These are phyloP conservation scores for Dichetophora obliterata DNA, from an alignment of 2,888 invertebrate genomes.

Conservation along the genomic window DNA sequence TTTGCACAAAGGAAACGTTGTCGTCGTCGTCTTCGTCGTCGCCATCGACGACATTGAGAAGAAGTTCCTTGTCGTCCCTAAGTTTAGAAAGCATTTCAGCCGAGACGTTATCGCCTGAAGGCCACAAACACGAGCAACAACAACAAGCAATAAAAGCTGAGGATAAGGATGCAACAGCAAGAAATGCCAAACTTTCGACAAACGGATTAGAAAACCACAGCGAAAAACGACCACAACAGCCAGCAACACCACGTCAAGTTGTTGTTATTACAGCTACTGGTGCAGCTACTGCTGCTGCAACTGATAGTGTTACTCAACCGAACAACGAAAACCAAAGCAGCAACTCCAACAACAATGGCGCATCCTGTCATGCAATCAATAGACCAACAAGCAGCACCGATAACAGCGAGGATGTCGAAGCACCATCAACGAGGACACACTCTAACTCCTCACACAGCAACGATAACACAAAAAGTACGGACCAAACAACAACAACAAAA, in stretches of 20 bases:
- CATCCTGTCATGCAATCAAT: slow-evolving; percentile 45
- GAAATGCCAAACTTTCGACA: slow-evolving; percentile 46
- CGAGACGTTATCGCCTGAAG: slow-evolving; percentile 39
- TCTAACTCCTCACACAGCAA: background rate
- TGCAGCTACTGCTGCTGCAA: background rate
- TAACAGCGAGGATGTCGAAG: slow-evolving; percentile 43
- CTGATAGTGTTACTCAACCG: slow-evolving; percentile 15
- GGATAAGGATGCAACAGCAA: slow-evolving; percentile 8
- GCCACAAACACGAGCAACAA: slow-evolving; percentile 71
- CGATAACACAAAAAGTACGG: background rate
- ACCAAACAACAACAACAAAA: slow-evolving; percentile 21
- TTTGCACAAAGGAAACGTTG: slow-evolving; percentile 34
- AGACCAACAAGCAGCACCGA: slow-evolving; percentile 37
- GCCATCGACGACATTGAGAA: background rate
- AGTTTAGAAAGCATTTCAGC: background rate
- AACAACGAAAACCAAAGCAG: slow-evolving; percentile 26
- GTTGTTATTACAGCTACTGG: slow-evolving; percentile 4
- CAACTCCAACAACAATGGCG: slow-evolving; percentile 34
- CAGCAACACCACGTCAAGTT: background rate
- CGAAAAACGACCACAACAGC: slow-evolving; percentile 3
- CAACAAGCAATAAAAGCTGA: background rate
- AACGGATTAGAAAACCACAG: slow-evolving; percentile 47
- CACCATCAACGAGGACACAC: slow-evolving; percentile 41
- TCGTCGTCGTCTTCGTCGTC: slow-evolving; percentile 16
- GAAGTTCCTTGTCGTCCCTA: slow-evolving; percentile 7